Evolutionary conservation across 2,797 vertebrate species (phyloP).

Genomic region (Onychomys torridus): DNA sequence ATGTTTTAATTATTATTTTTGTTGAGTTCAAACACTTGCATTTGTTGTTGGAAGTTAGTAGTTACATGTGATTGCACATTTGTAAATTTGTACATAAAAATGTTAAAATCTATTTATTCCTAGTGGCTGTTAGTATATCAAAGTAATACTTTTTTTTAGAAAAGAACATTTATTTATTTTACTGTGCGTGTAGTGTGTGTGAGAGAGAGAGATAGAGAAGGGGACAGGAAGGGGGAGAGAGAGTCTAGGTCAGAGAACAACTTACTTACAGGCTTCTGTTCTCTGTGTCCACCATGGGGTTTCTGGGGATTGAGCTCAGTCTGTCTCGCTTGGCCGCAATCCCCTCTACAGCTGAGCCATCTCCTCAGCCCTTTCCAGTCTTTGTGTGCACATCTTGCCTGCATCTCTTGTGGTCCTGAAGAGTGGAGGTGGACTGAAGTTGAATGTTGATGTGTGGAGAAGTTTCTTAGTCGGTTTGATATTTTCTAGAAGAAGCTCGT

Average conservation of each 20-base stretch:
- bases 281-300: not conserved
- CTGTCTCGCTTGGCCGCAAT: too few relatives aligned
- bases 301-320: not conserved
- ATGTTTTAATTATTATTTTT: not conserved
- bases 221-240: not conserved
- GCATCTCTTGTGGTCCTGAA: not conserved
- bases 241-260: not conserved
- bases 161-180: not conserved
- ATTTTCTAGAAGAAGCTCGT: slow-evolving; percentile 53
- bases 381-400: not conserved
- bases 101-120: not conserved
- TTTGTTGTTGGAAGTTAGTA: slow-evolving; percentile 15
- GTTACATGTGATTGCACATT: not conserved
- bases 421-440: not conserved
- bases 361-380: slow-evolving; percentile 17
- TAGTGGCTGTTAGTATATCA: slow-evolving; percentile 5
- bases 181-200: not conserved
- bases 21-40: not conserved
- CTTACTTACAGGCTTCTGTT: not conserved
- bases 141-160: not conserved
- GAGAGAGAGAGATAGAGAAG: too few relatives aligned
- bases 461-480: slow-evolving; percentile 40
- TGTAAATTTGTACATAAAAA: not conserved
- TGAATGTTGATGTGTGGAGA: slow-evolving; percentile 8
- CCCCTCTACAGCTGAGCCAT: not conserved